These are phyloP conservation scores for Dioctria rufipes DNA, from an alignment of 2,888 invertebrate genomes.

Conservation along the genomic window DNA sequence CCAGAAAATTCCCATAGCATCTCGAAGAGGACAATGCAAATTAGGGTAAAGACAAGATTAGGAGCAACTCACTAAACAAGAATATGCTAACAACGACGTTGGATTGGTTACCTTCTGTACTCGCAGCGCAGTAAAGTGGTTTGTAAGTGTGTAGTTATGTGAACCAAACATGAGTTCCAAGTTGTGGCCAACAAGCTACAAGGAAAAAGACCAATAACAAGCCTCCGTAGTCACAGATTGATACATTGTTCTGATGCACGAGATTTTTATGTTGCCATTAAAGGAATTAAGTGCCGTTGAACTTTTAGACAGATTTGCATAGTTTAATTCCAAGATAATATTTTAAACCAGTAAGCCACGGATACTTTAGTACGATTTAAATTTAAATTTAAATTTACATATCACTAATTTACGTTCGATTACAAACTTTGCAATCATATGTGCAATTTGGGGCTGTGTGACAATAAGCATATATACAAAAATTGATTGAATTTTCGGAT, in stretches of 20 bases:
- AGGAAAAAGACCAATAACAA: background rate
- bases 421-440: no score
- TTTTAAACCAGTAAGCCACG: no score
- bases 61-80: constrained; percentile 49
- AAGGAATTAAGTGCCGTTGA: constrained; percentile 24
- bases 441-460: no score
- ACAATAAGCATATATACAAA: no score
- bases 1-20: constrained; percentile 40
- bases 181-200: constrained; percentile 46
- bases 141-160: background rate
- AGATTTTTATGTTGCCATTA: constrained; percentile 50
- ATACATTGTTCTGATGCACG: constrained; percentile 34
- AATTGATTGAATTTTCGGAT: no score
- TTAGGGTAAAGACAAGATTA: constrained; percentile 48
- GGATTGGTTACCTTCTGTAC: constrained; percentile 16
- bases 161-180: constrained; percentile 20
- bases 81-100: constrained; percentile 40
- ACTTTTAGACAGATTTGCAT: background rate
- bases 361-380: no score
- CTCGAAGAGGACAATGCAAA: constrained; percentile 50
- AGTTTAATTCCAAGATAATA: background rate
- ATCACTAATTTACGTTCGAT: no score
- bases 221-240: constrained; percentile 11
- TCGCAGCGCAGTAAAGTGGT: constrained; percentile 1
- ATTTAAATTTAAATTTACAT: no score